phyloP scores from a whole-genome alignment of 2,797 vertebrate species.

The Tokudaia muenninki region DNA sequence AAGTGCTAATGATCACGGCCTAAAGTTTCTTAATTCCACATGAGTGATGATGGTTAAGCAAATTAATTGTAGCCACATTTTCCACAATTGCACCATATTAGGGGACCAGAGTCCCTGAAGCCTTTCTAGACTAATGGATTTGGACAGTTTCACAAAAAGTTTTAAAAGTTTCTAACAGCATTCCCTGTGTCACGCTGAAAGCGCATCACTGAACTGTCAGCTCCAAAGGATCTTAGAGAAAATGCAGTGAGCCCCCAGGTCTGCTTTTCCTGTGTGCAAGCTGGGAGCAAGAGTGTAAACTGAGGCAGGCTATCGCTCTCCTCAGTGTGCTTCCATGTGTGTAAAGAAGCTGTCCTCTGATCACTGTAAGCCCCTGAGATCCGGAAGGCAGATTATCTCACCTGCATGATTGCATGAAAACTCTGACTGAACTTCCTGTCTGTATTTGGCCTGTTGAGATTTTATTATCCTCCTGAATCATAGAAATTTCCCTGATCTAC shows the following conservation, averaged over 20 bases:
- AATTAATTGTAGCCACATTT: slow-evolving; percentile 37
- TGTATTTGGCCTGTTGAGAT: neutral
- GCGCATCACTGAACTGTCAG: neutral
- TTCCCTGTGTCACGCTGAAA: slow-evolving; percentile 27
- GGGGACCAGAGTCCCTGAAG: neutral
- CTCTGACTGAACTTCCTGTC: neutral
- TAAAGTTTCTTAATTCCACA: slow-evolving; percentile 33
- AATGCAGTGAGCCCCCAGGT: neutral
- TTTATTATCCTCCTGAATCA: slow-evolving; percentile 37
- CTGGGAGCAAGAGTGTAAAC: neutral
- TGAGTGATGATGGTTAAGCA: neutral
- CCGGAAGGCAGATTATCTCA: neutral
- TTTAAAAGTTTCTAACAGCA: slow-evolving; percentile 20
- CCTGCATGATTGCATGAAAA: neutral
- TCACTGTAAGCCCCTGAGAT: neutral
- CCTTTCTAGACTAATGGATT: slow-evolving; percentile 45
- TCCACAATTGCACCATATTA: neutral
- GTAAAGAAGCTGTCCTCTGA: neutral
- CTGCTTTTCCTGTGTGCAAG: neutral
- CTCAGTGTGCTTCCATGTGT: neutral
- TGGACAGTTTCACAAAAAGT: slow-evolving; percentile 51
- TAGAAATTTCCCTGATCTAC: neutral
- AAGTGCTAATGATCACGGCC: slow-evolving; percentile 41
- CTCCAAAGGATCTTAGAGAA: slow-evolving; percentile 26
- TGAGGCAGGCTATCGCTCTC: neutral